These are phyloP conservation scores for Eupeodes latifasciatus DNA, from an alignment of 2,888 invertebrate species.

Conservation along the genomic window DNA sequence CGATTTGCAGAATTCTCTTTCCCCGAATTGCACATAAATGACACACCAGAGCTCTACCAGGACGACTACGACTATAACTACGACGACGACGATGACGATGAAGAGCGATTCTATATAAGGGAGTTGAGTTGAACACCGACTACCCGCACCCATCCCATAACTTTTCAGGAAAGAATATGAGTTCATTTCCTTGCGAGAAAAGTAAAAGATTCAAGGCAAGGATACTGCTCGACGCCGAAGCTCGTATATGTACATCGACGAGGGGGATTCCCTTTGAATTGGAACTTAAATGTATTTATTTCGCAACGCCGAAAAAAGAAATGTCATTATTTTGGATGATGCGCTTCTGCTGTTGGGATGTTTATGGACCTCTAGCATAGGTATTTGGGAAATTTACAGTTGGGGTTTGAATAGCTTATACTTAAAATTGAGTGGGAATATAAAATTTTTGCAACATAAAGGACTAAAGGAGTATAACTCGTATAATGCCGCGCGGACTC, in stretches of 20 bases:
- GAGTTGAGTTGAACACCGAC: neutral
- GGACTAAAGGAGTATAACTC: no score
- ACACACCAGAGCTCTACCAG: neutral
- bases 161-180: slow-evolving; percentile 52
- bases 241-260: slow-evolving; percentile 29
- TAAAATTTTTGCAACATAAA: slow-evolving; percentile 6
- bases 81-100: slow-evolving; percentile 5
- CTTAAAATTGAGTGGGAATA: slow-evolving; percentile 23
- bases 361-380: slow-evolving; percentile 29
- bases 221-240: no score
- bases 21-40: slow-evolving; percentile 60
- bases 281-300: slow-evolving; percentile 59
- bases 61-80: no score
- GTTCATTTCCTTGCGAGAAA: slow-evolving; percentile 71
- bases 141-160: neutral
- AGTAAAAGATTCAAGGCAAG: slow-evolving; percentile 50
- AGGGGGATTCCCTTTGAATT: slow-evolving; percentile 54
- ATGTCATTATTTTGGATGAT: slow-evolving; percentile 63
- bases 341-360: slow-evolving; percentile 9
- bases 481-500: neutral
- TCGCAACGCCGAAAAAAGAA: slow-evolving; percentile 24
- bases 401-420: slow-evolving; percentile 20
- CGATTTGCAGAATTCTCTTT: slow-evolving; percentile 62
- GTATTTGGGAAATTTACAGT: slow-evolving; percentile 37
- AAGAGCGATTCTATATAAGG: slow-evolving; percentile 28